Evolutionary conservation across 2,113 vertebrate species (phyloP).

Genomic region (Oenanthe oenanthe): DNA sequence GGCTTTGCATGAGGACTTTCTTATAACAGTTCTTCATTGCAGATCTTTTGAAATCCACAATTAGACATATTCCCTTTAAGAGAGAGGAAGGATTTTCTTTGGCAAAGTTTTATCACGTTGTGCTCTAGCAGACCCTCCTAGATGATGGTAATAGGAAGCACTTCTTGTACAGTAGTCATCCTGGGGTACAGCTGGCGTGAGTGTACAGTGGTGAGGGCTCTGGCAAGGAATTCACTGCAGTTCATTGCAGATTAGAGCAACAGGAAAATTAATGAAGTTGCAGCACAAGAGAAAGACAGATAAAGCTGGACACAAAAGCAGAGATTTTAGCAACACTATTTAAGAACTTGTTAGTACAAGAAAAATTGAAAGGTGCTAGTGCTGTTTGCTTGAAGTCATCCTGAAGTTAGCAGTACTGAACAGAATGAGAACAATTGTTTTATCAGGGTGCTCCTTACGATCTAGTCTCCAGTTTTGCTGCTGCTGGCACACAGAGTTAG

Average conservation of each 20-base stretch:
- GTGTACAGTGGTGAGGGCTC: background rate
- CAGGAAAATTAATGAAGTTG: background rate
- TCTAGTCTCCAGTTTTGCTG: background rate
- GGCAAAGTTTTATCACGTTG: background rate
- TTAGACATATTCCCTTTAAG: background rate
- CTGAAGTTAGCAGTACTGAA: background rate
- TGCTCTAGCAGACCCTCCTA: background rate
- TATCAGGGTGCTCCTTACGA: background rate
- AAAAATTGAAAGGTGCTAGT: background rate
- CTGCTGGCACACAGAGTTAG: rapidly evolving
- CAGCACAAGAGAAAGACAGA: background rate
- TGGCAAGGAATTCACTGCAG: background rate
- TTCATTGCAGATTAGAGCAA: background rate
- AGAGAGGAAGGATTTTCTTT: background rate
- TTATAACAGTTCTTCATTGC: rapidly evolving
- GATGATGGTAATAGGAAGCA: background rate
- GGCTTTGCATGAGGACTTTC: background rate
- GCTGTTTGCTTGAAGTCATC: background rate
- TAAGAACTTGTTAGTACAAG: background rate
- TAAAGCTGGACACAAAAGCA: background rate
- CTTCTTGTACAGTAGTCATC: background rate
- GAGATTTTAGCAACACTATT: background rate
- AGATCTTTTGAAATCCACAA: background rate
- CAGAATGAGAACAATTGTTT: background rate
- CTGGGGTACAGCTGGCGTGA: background rate